Evolutionary conservation across 2,888 invertebrate species (phyloP), one percentile per base, ranked within the genome.

Genomic region (Trachelus iudaicus): DNA sequence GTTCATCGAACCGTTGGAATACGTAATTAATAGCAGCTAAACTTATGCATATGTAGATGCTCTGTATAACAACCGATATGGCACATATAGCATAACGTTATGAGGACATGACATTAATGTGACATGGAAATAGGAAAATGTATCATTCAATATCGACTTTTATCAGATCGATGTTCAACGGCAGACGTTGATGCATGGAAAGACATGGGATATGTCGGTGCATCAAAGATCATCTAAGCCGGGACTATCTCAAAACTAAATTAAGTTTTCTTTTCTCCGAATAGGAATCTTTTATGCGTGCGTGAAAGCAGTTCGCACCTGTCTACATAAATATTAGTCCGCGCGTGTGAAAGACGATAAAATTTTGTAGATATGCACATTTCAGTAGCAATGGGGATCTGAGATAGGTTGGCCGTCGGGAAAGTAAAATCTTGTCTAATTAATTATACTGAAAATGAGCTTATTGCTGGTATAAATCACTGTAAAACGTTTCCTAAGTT

Each of bases 1-100:
- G 82, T 77, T 80, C 80, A 73, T 77, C 73, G 81, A 78, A 74
- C 77, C 79, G 79, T 82, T 35, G 75, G 31, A 71, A 80, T 77
- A 74, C 69, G 40, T 79, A 80, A 82, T 81, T 82, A 82, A 81
- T 81, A 73, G 69, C 69, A 74, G 79, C 73, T 76, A 74, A 78
- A 69, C 73, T 37, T 76, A 75, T 76, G 79, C 77, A 77, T 73
- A 37, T 4, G 4, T 37, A 13, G 35, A 0, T 35, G 35, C 3
- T 37, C 13, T 4, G 13, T 37, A 13, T 13, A 37, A 37, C 4
- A 13, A 12, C 37, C 37, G 37, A 37, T 13, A 37, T 13, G 13
- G 13, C 37, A 37, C 13, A 35, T 12, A 13, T 13, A 37, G 13
- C 37, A 37, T 37, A 34, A 34, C 37, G 13, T 37, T 37, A 37